Evolutionary conservation across 2,888 invertebrate genomes (phyloP).

Genomic region (Cryptus viduatorius): DNA sequence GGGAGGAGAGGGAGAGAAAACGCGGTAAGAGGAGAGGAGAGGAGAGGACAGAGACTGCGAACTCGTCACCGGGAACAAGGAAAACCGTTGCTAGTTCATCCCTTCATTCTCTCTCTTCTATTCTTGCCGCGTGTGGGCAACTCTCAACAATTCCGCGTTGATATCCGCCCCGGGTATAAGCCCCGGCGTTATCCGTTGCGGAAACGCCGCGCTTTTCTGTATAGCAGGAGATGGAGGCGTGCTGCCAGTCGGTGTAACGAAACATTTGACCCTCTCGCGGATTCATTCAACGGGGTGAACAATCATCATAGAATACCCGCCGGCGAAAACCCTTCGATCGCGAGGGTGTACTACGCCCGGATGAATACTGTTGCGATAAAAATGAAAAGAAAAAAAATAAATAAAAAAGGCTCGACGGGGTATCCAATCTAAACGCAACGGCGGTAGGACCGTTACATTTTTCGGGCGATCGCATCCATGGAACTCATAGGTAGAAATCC

Average conservation of each 20-base stretch:
- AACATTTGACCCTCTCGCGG: slow-evolving; percentile 16
- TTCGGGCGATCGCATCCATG: background rate
- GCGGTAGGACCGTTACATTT: slow-evolving; percentile 9
- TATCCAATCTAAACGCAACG: slow-evolving; percentile 57
- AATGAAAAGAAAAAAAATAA: slow-evolving; percentile 16
- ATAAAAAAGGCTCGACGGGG: background rate
- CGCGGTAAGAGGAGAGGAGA: background rate
- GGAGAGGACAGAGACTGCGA: slow-evolving; percentile 34
- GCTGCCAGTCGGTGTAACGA: background rate
- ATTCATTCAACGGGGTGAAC: slow-evolving; percentile 2
- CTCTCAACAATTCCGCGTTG: slow-evolving; percentile 6
- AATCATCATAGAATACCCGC: slow-evolving; percentile 29
- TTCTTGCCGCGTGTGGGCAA: background rate
- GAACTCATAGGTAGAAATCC: too few species aligned
- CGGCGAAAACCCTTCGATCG: background rate
- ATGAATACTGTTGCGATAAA: slow-evolving; percentile 37
- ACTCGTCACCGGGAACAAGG: slow-evolving; percentile 48
- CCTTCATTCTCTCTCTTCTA: slow-evolving; percentile 36
- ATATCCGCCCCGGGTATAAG: background rate
- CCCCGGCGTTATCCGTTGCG: background rate
- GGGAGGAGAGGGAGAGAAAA: background rate
- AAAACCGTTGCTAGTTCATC: slow-evolving; percentile 43
- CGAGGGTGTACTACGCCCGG: background rate
- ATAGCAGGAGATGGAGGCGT: background rate
- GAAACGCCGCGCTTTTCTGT: background rate